Evolutionary conservation across 2,797 vertebrate genomes (phyloP), one percentile per base, ranked within the genome.

Genomic region (Rhinatrema bivittatum): DNA sequence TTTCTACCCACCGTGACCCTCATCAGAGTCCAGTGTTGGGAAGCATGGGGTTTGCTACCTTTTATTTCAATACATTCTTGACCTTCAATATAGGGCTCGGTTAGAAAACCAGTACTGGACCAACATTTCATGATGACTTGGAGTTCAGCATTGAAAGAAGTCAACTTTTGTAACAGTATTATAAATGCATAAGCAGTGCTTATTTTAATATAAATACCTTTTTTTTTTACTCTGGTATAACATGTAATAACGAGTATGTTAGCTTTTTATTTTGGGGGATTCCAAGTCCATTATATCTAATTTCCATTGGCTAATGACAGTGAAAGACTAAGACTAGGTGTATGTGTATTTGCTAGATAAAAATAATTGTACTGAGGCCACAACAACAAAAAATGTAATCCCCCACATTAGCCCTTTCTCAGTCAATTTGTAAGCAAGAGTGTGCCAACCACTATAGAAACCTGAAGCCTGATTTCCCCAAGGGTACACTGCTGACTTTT

Each of bases 111-210:
- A n/a, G n/a, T n/a, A n/a, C n/a, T n/a, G n/a, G n/a, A n/a, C n/a
- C n/a, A n/a, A n/a, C n/a, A n/a, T n/a, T n/a, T n/a, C n/a, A n/a
- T n/a, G n/a, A n/a, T n/a, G n/a, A n/a, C n/a, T n/a, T n/a, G n/a
- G n/a, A n/a, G n/a, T n/a, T n/a, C n/a, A n/a, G n/a, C n/a, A n/a
- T 15, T 14, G 30, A 29, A 9, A 28, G 9, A 18, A 23, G 8
- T 32, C 22, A 19, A 11, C 44, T 58, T 73, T 79, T 85, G 46
- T 71, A 82, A 81, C 82, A 76, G 84, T 86, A 76, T 82, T 80
- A 74, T 72, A 73, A 49, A 81, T 68, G 79, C 85, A 85, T 91
- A 90, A 89, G 84, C 86, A 89, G 79, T 80, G 88, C 90, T 94
- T 91, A 85, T 65, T 67, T 61, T 62, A 60, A 59, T 90, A 82